These are phyloP conservation scores for Sciurus vulgaris DNA, from an alignment of 2,797 vertebrate species.

Conservation along the genomic window DNA sequence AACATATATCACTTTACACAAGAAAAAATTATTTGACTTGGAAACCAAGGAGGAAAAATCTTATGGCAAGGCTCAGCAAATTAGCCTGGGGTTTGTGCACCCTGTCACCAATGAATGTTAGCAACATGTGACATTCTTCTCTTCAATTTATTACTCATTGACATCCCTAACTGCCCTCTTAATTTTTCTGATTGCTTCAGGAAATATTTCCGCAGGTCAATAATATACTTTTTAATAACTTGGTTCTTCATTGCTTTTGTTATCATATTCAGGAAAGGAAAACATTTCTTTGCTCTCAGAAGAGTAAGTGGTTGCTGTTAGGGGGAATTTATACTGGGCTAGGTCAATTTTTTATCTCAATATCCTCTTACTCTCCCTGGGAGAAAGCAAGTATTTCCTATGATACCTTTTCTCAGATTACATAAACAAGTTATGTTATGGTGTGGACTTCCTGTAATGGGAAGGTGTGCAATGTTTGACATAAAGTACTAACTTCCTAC, in stretches of 20 bases:
- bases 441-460: not conserved
- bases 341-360: not conserved
- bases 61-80: not conserved
- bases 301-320: not conserved
- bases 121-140: not conserved
- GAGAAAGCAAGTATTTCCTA: not conserved
- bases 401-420: not conserved
- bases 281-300: conserved; percentile 6
- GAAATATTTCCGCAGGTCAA: not conserved
- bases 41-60: not conserved
- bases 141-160: not conserved
- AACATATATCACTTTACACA: not conserved
- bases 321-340: not conserved
- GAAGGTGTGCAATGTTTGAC: not conserved
- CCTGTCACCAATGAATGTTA: not conserved
- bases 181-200: not conserved
- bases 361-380: not conserved
- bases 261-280: conserved; percentile 9
- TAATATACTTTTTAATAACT: conserved; percentile 12
- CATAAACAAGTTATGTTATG: not conserved
- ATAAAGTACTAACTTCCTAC: not conserved
- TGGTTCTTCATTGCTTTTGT: conserved; percentile 24
- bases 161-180: not conserved
- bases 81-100: not conserved
- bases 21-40: conserved; percentile 9